phyloP scores from a whole-genome alignment of 2,797 vertebrate genomes.

The Denticeps clupeoides region DNA sequence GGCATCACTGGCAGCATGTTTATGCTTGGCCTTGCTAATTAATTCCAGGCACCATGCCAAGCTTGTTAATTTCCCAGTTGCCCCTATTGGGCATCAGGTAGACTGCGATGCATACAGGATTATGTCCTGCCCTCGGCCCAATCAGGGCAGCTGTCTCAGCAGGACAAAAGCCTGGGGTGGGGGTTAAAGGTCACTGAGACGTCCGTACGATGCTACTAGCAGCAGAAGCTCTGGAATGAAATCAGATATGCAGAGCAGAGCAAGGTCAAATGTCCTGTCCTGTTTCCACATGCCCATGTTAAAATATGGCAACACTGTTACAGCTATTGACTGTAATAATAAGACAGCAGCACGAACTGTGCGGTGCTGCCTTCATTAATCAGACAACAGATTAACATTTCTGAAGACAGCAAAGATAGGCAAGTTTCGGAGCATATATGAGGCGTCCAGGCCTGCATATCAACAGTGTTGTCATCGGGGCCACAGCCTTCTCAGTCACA shows the following conservation, averaged over 20 bases:
- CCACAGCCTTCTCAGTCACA: conserved; percentile 35
- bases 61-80: conserved; percentile 38
- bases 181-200: conserved; percentile 18
- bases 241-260: conserved; percentile 23
- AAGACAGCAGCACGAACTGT: conserved; percentile 16
- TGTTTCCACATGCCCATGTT: conserved; percentile 10
- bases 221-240: conserved; percentile 20
- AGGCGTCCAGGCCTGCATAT: conserved; percentile 15
- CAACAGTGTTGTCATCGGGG: conserved; percentile 25
- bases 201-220: not conserved
- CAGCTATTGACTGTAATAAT: conserved; percentile 38
- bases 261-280: conserved; percentile 19
- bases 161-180: not conserved
- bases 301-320: conserved; percentile 32
- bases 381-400: conserved; percentile 26
- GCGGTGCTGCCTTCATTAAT: too few relatives aligned
- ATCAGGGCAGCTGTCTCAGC: conserved; percentile 11
- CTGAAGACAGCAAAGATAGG: conserved; percentile 4
- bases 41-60: conserved; percentile 40
- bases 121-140: conserved; percentile 17
- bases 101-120: conserved; percentile 20
- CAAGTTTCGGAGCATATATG: conserved; percentile 12
- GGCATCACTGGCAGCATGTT: conserved; percentile 18
- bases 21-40: conserved; percentile 41
- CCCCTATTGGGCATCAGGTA: conserved; percentile 14